Evolutionary conservation across 1,140 invertebrate species (phyloP).

Genomic region (Helicoverpa armigera): DNA sequence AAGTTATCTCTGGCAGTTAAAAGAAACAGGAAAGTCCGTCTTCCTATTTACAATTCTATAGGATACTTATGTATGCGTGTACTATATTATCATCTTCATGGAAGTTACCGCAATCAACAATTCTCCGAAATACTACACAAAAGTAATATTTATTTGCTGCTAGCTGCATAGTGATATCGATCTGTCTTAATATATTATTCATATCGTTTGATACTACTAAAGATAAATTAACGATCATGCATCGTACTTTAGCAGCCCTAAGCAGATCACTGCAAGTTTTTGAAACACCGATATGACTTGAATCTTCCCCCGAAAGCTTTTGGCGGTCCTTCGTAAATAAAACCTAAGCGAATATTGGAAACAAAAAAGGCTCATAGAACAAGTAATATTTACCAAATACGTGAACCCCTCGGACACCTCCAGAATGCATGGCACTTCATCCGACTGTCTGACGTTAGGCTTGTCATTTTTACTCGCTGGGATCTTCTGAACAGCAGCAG

Average conservation of each 20-base stretch:
- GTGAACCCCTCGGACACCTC: conserved; percentile 87
- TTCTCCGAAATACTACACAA: not conserved
- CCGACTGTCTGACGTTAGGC: conserved; percentile 62
- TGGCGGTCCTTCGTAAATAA: too few species aligned
- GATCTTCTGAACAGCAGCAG: conserved; percentile 89
- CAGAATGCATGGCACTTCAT: conserved; percentile 76
- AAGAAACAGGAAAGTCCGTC: not conserved
- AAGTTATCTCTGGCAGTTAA: not conserved
- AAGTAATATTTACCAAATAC: conserved; percentile 83
- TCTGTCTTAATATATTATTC: too few species aligned
- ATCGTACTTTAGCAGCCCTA: too few species aligned
- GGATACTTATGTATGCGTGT: not conserved
- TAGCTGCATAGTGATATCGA: too few species aligned
- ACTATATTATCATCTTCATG: not conserved
- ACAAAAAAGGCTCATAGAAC: too few species aligned
- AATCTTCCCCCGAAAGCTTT: too few species aligned
- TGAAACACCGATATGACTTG: too few species aligned
- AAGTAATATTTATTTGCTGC: not conserved
- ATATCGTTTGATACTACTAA: too few species aligned
- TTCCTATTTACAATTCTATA: not conserved
- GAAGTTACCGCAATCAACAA: not conserved
- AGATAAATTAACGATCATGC: too few species aligned
- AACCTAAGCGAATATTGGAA: too few species aligned
- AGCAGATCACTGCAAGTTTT: too few species aligned
- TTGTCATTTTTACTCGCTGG: conserved; percentile 76